phyloP scores from a whole-genome alignment of 2,113 vertebrate species.

The Hystrix cristata region DNA sequence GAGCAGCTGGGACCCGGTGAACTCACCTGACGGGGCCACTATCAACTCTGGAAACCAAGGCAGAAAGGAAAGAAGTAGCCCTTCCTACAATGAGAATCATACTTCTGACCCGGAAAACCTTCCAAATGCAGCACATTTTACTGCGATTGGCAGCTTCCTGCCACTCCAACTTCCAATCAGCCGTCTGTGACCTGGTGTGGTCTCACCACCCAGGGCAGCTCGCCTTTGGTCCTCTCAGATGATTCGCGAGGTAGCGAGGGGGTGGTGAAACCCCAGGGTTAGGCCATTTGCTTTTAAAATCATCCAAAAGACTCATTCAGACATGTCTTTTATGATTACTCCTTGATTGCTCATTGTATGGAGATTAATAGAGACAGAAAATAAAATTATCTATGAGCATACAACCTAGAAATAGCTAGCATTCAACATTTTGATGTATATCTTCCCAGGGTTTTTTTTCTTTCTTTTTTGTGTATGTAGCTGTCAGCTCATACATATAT shows the following conservation, averaged over 20 bases:
- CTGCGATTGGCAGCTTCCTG: not conserved
- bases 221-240: not conserved
- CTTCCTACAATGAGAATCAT: not conserved
- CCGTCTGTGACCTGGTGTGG: not conserved
- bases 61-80: not conserved
- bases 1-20: not conserved
- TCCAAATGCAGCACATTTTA: not conserved
- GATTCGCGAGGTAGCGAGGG: not conserved
- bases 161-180: not conserved
- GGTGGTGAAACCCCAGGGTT: slow-evolving; percentile 6
- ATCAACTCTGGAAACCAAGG: not conserved
- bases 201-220: not conserved
- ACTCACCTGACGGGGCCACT: not conserved
- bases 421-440: not conserved
- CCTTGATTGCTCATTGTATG: slow-evolving; percentile 70
- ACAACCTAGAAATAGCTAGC: not conserved
- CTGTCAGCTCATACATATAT: not conserved
- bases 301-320: not conserved
- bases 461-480: not conserved
- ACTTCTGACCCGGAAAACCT: not conserved
- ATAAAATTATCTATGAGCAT: not conserved
- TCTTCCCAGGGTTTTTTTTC: not conserved
- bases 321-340: slow-evolving; percentile 66
- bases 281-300: slow-evolving; percentile 55
- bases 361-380: slow-evolving; percentile 57